Evolutionary conservation across 1,140 invertebrate species (phyloP).

Genomic region (Oncopeltus fasciatus): DNA sequence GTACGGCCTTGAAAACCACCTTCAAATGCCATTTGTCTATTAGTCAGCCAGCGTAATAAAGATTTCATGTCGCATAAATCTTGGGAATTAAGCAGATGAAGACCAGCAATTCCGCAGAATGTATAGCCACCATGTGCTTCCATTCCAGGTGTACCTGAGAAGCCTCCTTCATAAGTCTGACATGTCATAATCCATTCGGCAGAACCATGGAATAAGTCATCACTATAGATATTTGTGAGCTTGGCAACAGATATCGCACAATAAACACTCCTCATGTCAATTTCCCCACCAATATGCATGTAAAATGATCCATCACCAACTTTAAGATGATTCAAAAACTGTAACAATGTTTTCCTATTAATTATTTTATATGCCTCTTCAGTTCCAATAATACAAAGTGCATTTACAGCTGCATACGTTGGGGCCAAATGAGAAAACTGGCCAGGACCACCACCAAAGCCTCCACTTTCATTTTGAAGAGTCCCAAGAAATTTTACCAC

Average conservation of each 20-base stretch:
- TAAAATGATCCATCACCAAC: conserved; percentile 77
- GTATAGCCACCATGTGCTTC: conserved; percentile 98
- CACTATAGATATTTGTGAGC: conserved; percentile 65
- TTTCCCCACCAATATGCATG: conserved; percentile 86
- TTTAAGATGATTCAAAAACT: conserved; percentile 63
- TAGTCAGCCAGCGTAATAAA: conserved; percentile 73
- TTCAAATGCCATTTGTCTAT: conserved; percentile 76
- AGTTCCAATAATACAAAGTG: conserved; percentile 76
- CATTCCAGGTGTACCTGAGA: conserved; percentile 82
- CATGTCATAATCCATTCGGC: conserved; percentile 82
- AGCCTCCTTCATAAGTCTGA: conserved; percentile 97
- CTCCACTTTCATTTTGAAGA: conserved; percentile 69
- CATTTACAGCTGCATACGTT: conserved; percentile 92
- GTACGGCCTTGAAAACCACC: conserved; percentile 91
- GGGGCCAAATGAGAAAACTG: conserved; percentile 87
- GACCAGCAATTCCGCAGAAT: conserved; percentile 84
- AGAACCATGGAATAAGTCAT: conserved; percentile 67
- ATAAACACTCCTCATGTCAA: conserved; percentile 87
- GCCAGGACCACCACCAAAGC: conserved; percentile 86
- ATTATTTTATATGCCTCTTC: conserved; percentile 74
- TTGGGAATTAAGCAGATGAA: conserved; percentile 68
- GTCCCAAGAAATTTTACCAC: conserved; percentile 53
- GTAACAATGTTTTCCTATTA: conserved; percentile 46
- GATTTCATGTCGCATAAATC: conserved; percentile 62
- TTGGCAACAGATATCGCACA: conserved; percentile 84